Base-by-base conservation (phyloP, 2,888 invertebrate genomes). In the Drosophila sordidapex region DNA sequence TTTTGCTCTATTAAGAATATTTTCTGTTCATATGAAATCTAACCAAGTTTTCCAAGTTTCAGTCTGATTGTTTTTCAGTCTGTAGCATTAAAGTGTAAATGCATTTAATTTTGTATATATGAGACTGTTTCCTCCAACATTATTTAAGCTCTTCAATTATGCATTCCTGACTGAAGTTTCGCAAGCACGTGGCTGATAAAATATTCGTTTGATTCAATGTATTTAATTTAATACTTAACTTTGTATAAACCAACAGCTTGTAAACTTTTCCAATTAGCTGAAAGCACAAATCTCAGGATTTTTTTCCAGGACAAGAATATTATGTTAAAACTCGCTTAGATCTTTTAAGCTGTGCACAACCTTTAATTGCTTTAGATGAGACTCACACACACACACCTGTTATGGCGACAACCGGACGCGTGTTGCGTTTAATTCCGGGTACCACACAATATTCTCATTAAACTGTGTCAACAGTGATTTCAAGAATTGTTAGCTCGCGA, bases 401-500 rank as follows among this genome's bases (percentile, higher is more conserved):
- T 29, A 59, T 29, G 11, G 3, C 4, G n/a, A 31, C 18, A 13
- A 27, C 21, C 7, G 2, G 10, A 56, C n/a, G 43, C 25, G 43
- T 46, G 51, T 59, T 3, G 21, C 25, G 2, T 6, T 25, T 11
- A 11, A 5, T 67, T 76, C 72, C 25, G 43, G 25, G 62, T 67
- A 71, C 8, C 48, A 33, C 2, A 46, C 10, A 46, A 38, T 25
- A 31, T 64, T 70, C 70, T 33, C 40, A 27, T 52, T 70, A 70
- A 63, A 0, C 49, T 15, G 35, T 15, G 15, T 13, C 4, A n/a
- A 13, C 11, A 31, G 49, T 10, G 8, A 13, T 78, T 80, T 81
- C 35, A 3, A 38, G 72, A 76, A 78, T 52, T 65, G 62, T 36
- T 38, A 33, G 27, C 54, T 43, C 35, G 67, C 63, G 64, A 66